A percentile compares a stretch with the other conserved stretches of the same genome.
These are phyloP conservation scores for Hemicordylus capensis DNA, from an alignment of 2,113 vertebrate species.

Conservation along the genomic window DNA sequence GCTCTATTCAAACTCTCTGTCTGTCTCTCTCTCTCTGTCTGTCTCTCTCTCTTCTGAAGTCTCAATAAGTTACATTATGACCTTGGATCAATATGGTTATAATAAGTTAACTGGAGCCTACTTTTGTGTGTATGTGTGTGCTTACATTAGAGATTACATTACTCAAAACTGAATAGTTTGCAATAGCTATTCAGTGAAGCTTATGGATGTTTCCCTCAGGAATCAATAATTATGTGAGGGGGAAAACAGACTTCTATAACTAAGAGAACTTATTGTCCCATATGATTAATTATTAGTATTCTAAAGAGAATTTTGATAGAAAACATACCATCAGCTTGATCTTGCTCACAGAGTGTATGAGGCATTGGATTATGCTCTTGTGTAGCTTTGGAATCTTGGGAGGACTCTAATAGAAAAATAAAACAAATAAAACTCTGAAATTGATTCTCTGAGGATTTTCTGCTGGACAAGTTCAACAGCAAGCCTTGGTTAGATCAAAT, in stretches of 20 bases:
- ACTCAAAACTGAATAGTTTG: background rate
- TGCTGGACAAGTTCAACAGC: conserved; percentile 5
- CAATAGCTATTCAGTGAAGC: background rate
- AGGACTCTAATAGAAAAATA: conserved; percentile 63
- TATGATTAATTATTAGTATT: conserved; percentile 15
- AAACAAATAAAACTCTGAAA: conserved; percentile 40
- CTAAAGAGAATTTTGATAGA: background rate
- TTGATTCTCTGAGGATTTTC: conserved; percentile 1
- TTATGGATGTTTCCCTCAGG: background rate
- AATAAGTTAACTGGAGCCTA: rapidly evolving
- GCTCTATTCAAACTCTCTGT: background rate
- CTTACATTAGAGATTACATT: background rate
- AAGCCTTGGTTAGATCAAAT: background rate
- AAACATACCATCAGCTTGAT: conserved; percentile 67
- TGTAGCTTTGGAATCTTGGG: conserved; percentile 42
- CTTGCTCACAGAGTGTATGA: conserved; percentile 57
- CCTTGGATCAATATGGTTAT: conserved; percentile 9
- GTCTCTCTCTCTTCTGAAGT: no score
- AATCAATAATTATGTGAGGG: conserved; percentile 15
- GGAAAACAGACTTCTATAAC: conserved; percentile 6
- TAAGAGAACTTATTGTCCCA: conserved; percentile 32
- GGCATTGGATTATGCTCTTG: conserved; percentile 44
- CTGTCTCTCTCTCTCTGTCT: no score
- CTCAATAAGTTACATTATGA: background rate
- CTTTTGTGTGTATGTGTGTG: conserved; percentile 15